Evolutionary conservation across 2,888 invertebrate species (phyloP).

Genomic region (Parthenolecanium corni): DNA sequence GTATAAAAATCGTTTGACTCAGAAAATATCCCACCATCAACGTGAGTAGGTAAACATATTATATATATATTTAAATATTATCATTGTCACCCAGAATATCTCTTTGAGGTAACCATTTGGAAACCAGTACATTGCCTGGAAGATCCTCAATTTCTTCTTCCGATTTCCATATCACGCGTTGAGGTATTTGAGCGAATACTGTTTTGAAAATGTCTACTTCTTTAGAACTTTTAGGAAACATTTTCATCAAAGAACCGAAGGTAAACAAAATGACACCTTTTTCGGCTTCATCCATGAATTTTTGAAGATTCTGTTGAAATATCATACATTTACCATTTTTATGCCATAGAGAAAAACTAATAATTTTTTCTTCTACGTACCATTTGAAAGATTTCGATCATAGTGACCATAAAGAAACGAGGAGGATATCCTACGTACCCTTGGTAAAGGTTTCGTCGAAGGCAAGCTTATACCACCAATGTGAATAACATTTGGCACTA

Average conservation of each 20-base stretch:
- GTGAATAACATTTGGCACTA: no score
- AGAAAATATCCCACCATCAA: no score
- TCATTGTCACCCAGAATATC: conserved; percentile 4
- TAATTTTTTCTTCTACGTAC: not conserved
- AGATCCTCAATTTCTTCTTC: not conserved
- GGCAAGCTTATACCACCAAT: no score
- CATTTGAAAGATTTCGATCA: not conserved
- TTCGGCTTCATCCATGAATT: not conserved
- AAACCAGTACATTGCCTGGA: not conserved
- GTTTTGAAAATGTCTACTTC: not conserved
- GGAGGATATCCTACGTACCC: no score
- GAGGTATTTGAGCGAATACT: conserved; percentile 6
- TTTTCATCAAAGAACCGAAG: conserved; percentile 2
- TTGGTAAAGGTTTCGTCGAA: no score
- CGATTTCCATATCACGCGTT: conserved; percentile 7
- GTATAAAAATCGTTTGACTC: no score
- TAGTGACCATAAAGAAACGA: no score
- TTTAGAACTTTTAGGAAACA: not conserved
- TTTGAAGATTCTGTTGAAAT: not conserved
- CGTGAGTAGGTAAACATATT: not conserved
- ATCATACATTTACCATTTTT: no score
- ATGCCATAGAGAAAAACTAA: no score
- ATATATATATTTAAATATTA: not conserved
- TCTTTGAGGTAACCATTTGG: conserved; percentile 8
- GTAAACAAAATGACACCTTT: conserved; percentile 6